Percentiles rank a stretch among this genome's conserved stretches.
phyloP scores from a whole-genome alignment of 2,888 invertebrate species.

The Cephus runcator region DNA sequence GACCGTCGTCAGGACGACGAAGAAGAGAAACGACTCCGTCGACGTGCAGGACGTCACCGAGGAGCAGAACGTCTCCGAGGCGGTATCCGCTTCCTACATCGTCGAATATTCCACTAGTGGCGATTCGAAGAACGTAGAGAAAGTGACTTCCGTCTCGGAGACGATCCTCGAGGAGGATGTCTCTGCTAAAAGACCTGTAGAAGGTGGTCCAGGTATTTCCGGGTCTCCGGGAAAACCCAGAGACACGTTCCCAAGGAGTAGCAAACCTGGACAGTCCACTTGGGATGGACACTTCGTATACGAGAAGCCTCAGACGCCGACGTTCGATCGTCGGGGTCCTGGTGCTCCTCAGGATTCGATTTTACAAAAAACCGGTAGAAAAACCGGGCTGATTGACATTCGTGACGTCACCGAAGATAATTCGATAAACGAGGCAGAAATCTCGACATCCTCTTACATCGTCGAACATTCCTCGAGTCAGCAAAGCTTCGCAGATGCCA shows the following conservation, averaged over 20 bases:
- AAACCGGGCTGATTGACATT: constrained; percentile 43
- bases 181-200: neutral
- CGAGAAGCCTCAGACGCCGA: constrained; percentile 59
- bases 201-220: constrained; percentile 20
- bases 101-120: constrained; percentile 65
- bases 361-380: constrained; percentile 10
- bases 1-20: constrained; percentile 40
- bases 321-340: constrained; percentile 20
- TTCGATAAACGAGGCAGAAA: constrained; percentile 56
- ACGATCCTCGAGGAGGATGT: constrained; percentile 51
- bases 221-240: constrained; percentile 24
- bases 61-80: constrained; percentile 70
- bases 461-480: constrained; percentile 56
- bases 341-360: constrained; percentile 10
- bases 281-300: constrained; percentile 69
- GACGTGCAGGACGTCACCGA: constrained; percentile 61
- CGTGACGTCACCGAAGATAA: constrained; percentile 52
- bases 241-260: neutral
- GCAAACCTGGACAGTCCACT: constrained; percentile 14
- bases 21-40: constrained; percentile 45
- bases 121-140: constrained; percentile 38
- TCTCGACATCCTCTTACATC: constrained; percentile 48
- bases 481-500: constrained; percentile 46
- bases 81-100: constrained; percentile 73
- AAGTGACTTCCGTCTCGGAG: constrained; percentile 48